Evolutionary conservation across 2,113 vertebrate species (phyloP).

Genomic region (Suncus etruscus): DNA sequence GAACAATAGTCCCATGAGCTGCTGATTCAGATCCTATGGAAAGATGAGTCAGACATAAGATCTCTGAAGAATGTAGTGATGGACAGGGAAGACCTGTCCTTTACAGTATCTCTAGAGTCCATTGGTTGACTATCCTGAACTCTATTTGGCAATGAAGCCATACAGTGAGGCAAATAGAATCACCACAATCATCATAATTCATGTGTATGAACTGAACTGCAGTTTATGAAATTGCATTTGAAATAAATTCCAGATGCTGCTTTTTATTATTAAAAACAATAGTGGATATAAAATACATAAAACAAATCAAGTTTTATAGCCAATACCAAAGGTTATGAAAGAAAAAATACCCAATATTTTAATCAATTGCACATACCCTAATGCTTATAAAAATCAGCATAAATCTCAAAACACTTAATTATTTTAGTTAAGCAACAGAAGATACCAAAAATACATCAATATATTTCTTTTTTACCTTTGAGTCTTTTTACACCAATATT

Average conservation of each 20-base stretch:
- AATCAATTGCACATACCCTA: conserved; percentile 39
- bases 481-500: neutral
- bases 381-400: neutral
- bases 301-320: conserved; percentile 81
- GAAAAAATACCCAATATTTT: conserved; percentile 79
- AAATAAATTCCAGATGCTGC: conserved; percentile 71
- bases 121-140: conserved; percentile 46
- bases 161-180: conserved; percentile 42
- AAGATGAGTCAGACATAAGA: conserved; percentile 32
- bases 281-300: conserved; percentile 76
- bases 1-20: neutral
- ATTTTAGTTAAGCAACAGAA: conserved; percentile 21
- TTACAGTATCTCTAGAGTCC: conserved; percentile 67
- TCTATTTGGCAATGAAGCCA: conserved; percentile 59
- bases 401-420: neutral
- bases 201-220: conserved; percentile 40
- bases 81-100: neutral
- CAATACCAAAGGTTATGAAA: conserved; percentile 75
- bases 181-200: conserved; percentile 47
- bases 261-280: conserved; percentile 79
- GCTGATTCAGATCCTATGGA: conserved; percentile 9
- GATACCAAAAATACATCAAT: neutral
- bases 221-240: conserved; percentile 50
- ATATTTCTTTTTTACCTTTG: neutral
- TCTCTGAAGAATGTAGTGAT: neutral